Percentiles rank a stretch among this genome's conserved stretches.
Conservation (phyloP, 2,888 invertebrate genomes). For the Macrophya alboannulata region DNA sequence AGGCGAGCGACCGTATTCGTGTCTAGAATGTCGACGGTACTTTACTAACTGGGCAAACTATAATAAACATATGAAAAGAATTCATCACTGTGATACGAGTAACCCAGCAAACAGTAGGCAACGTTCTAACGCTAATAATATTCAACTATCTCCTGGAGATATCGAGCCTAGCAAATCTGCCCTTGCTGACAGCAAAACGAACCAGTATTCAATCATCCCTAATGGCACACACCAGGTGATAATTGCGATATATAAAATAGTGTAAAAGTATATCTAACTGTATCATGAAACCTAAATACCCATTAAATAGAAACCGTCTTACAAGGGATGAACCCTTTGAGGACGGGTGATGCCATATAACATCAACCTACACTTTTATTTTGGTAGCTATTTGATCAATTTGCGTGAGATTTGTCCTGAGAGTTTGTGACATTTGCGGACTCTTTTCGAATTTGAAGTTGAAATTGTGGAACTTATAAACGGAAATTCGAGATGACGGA, state of each 20-base stretch:
- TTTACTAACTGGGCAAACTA: slow-evolving; percentile 93
- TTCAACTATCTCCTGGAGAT: not conserved
- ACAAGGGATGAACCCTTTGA: not conserved
- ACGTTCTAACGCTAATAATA: slow-evolving; percentile 21
- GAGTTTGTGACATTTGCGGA: not conserved
- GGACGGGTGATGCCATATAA: not conserved
- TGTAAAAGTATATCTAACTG: not conserved
- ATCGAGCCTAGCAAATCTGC: not conserved
- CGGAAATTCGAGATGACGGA: not conserved
- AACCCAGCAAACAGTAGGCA: slow-evolving; percentile 73
- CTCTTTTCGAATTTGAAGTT: not conserved
- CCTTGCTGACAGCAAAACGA: not conserved
- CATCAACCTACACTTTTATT: not conserved
- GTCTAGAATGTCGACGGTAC: slow-evolving; percentile 87
- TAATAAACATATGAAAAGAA: slow-evolving; percentile 91
- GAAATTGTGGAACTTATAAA: not conserved
- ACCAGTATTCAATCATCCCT: not conserved
- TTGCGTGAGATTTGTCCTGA: not conserved
- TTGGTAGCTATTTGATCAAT: not conserved
- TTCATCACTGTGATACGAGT: slow-evolving; percentile 82
- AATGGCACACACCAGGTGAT: not conserved
- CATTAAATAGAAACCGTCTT: not conserved
- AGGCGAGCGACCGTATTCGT: slow-evolving; percentile 87
- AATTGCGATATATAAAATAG: not conserved
- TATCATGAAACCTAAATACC: not conserved